phyloP scores from a whole-genome alignment of 1,140 invertebrate species.

The Cydia fagiglandana region DNA sequence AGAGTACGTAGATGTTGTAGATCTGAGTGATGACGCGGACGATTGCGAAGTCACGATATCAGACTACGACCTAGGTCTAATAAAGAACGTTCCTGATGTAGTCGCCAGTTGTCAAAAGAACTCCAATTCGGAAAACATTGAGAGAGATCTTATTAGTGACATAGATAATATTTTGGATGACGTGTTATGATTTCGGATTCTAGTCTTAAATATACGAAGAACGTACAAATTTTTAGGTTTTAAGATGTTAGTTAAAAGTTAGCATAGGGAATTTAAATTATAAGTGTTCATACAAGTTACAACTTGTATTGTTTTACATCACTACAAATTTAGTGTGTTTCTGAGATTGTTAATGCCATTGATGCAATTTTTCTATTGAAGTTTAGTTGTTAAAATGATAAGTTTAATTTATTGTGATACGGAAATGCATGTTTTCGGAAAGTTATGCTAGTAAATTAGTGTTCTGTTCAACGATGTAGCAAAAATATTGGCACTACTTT shows the following conservation, averaged over 20 bases:
- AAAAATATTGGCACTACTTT: conserved; percentile 38
- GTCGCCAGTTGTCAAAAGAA: conserved; percentile 66
- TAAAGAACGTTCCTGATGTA: conserved; percentile 68
- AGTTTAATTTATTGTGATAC: conserved; percentile 3
- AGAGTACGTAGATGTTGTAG: conserved; percentile 61
- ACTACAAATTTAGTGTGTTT: neutral
- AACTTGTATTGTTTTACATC: neutral
- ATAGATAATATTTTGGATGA: conserved; percentile 62
- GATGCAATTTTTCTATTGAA: neutral
- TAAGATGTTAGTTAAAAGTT: neutral
- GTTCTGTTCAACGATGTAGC: neutral
- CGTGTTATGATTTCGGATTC: conserved; percentile 55
- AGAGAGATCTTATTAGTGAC: conserved; percentile 56
- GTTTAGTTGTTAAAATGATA: neutral
- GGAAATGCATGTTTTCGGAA: neutral
- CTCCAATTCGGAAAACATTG: conserved; percentile 40
- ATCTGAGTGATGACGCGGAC: conserved; percentile 64
- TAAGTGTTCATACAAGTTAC: neutral
- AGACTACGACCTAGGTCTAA: conserved; percentile 56
- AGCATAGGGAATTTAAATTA: conserved; percentile 7
- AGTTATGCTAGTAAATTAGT: neutral
- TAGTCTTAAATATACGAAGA: conserved; percentile 25
- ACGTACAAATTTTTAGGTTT: conserved; percentile 10
- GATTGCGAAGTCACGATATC: conserved; percentile 54
- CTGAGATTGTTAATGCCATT: conserved; percentile 15